Base-by-base conservation (phyloP, 2,113 vertebrate species). In the Cyprinus carpio region DNA sequence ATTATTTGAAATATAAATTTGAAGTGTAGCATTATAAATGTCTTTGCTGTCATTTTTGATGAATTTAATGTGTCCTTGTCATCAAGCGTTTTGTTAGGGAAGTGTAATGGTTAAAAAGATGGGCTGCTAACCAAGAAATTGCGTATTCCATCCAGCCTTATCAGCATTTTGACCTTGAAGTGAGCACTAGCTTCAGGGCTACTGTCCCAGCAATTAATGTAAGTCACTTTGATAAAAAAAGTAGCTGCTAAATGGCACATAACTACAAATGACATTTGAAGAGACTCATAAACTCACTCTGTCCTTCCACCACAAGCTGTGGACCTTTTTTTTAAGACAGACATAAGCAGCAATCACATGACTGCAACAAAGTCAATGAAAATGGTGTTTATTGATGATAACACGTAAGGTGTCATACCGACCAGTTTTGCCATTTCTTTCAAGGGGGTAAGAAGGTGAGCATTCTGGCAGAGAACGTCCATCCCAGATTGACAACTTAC, bases 171-270 rank as follows among this genome's bases (percentile, higher is more conserved):
- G 67, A 74, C 81, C 81, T 83, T 83, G 81, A 72, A 72, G 31
- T 83, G 67, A 72, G 67, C 8, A 69, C 64, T 83, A 40, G 81
- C 81, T 83, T 83, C 49, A 11, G 81, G 81, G 65, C 7, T 56
- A n/a, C 81, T 83, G 81, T 83, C 67, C 49, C 67, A 58, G 67
- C 81, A 83, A 72, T 83, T 83, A 72, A 56, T 83, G 67, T 72
- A 71, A 72, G 81, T 83, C 81, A 83, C 31, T 37, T 72, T 83
- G 81, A 83, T 83, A 54, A 62, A 54, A 54, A 83, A 72, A 83
- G 81, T 51, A 83, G 65, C 81, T 74, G 67, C 49, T 83, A 83
- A 83, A 83, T 83, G 81, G 67, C 81, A 83, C 81, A 13, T 72
- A 72, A 40, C 67, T 83, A 72, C 31, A 83, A 83, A 83, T 72